Percentiles rank a stretch among this genome's conserved stretches.
phyloP scores from a whole-genome alignment of 2,113 vertebrate genomes.

The Bubo scandiacus region DNA sequence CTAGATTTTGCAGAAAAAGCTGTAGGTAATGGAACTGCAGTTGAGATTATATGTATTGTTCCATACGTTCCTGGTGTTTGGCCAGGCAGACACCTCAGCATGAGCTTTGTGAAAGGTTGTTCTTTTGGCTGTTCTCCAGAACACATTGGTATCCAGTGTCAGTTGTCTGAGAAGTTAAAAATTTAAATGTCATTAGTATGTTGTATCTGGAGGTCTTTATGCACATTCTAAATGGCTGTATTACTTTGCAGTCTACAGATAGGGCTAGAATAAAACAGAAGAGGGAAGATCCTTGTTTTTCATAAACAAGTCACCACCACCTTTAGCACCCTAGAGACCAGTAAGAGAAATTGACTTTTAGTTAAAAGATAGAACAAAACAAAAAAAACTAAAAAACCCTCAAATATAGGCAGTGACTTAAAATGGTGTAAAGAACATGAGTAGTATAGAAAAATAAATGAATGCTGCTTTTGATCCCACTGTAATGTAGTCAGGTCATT shows the following conservation, averaged over 20 bases:
- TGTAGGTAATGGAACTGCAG: background rate
- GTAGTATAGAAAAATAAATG: background rate
- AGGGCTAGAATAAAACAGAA: background rate
- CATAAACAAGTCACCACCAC: background rate
- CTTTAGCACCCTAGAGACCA: background rate
- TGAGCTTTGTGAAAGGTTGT: background rate
- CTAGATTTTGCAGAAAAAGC: background rate
- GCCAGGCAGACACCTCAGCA: background rate
- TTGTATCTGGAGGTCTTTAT: background rate
- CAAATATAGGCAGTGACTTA: background rate
- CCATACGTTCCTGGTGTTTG: background rate
- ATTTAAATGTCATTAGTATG: background rate
- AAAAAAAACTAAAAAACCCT: background rate
- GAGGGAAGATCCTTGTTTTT: background rate
- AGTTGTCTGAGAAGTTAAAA: background rate
- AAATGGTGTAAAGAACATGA: background rate
- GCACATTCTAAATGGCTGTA: background rate
- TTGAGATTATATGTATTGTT: background rate
- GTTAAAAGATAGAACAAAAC: rapidly evolving
- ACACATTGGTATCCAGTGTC: background rate
- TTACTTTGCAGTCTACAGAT: background rate
- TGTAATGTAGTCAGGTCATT: background rate
- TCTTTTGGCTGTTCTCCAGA: background rate
- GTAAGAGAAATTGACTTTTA: background rate
- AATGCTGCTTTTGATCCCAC: background rate